These are phyloP conservation scores for Orchesella flavescens DNA, from an alignment of 2,888 invertebrate species.

Conservation along the genomic window DNA sequence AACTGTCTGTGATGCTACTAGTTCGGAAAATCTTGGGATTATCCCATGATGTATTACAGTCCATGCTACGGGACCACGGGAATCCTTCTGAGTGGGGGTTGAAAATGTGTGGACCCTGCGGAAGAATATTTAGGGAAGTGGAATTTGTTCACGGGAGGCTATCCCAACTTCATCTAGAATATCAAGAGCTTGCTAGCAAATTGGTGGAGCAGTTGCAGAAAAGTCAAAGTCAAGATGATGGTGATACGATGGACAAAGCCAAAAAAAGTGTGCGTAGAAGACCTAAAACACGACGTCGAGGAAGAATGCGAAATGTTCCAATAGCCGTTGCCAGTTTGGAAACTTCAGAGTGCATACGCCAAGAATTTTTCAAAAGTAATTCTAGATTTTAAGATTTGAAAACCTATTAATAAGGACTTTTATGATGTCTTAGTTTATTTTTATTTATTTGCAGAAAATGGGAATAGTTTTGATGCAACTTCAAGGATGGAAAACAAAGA, in stretches of 20 bases:
- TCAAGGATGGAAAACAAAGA: too few relatives aligned
- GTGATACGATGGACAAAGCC: not conserved
- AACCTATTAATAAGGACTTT: too few relatives aligned
- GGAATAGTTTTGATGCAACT: too few relatives aligned
- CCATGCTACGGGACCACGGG: not conserved
- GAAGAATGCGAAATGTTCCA: not conserved
- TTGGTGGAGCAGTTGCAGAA: not conserved
- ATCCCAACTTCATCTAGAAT: not conserved
- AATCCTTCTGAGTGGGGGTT: constrained; percentile 4
- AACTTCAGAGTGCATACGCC: not conserved
- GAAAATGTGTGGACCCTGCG: constrained; percentile 2
- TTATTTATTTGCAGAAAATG: too few relatives aligned
- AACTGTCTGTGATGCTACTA: not conserved
- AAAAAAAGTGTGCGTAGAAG: not conserved
- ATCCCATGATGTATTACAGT: not conserved
- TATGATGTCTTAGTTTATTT: too few relatives aligned
- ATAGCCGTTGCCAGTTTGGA: not conserved
- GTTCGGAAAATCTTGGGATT: constrained; percentile 8
- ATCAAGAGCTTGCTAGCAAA: not conserved
- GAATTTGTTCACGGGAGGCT: constrained; percentile 4
- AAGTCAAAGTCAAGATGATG: not conserved
- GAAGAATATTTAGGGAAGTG: constrained; percentile 1
- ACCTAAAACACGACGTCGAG: not conserved
- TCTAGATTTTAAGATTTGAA: too few relatives aligned
- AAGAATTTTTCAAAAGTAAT: too few relatives aligned